Conservation (phyloP, 2,113 vertebrate genomes). For the Microcebus jonahi region DNA sequence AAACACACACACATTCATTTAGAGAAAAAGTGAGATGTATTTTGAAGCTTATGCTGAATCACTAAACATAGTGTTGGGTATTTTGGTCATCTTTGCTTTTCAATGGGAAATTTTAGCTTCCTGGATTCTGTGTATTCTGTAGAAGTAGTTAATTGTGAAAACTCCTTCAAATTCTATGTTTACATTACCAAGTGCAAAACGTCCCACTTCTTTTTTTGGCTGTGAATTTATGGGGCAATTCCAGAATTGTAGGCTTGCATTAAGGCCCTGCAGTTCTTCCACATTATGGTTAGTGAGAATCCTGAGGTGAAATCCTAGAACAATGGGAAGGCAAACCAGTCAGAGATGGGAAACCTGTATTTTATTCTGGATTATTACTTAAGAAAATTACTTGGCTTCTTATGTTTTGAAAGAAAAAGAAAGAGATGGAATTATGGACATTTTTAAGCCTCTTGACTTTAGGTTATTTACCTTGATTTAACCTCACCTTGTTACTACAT, state of each 20-base stretch:
- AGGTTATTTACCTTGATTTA: conserved; percentile 36
- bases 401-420: conserved; percentile 6
- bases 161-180: background rate
- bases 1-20: background rate
- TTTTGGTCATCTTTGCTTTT: conserved; percentile 22
- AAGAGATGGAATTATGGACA: background rate
- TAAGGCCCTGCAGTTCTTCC: background rate
- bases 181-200: background rate
- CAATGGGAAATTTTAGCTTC: background rate
- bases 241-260: background rate
- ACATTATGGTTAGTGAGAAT: background rate
- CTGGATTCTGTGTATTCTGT: background rate
- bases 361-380: background rate
- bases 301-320: background rate
- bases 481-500: background rate
- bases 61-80: background rate
- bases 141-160: background rate
- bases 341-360: background rate
- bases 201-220: background rate
- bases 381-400: background rate
- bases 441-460: background rate
- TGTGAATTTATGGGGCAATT: conserved; percentile 10
- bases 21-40: conserved; percentile 15
- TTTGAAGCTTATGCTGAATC: conserved; percentile 31
- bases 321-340: background rate